phyloP scores from a whole-genome alignment of 2,113 vertebrate genomes.

The Eira barbara region DNA sequence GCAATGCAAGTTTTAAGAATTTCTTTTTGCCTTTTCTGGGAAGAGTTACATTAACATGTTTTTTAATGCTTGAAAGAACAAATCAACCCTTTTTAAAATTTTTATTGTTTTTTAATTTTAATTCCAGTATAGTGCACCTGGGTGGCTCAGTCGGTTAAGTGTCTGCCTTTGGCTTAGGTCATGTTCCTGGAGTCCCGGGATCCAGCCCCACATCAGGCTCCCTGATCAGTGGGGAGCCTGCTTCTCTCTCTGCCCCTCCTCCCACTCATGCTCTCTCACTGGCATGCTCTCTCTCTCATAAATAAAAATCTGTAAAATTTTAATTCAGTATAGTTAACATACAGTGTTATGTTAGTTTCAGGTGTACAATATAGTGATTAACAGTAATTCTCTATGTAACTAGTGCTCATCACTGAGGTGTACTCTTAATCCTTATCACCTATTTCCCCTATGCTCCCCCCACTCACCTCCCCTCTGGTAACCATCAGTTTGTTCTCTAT shows the following conservation, averaged over 20 bases:
- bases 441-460: not conserved
- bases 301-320: not conserved
- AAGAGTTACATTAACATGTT: not conserved
- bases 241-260: no score
- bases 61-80: not conserved
- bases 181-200: no score
- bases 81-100: not conserved
- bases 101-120: not conserved
- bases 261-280: no score
- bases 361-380: not conserved
- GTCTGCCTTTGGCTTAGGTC: no score
- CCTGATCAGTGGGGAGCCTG: no score
- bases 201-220: no score
- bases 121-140: not conserved
- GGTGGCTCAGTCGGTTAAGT: no score
- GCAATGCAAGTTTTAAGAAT: not conserved
- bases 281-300: no score
- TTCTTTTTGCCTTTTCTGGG: slow-evolving; percentile 34
- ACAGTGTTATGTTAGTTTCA: not conserved
- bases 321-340: not conserved
- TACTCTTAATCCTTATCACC: not conserved
- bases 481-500: not conserved
- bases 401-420: not conserved
- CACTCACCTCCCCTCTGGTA: not conserved
- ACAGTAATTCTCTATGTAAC: not conserved